Conservation (phyloP, 2,888 invertebrate genomes). For the Dasysyrphus tricinctus region DNA sequence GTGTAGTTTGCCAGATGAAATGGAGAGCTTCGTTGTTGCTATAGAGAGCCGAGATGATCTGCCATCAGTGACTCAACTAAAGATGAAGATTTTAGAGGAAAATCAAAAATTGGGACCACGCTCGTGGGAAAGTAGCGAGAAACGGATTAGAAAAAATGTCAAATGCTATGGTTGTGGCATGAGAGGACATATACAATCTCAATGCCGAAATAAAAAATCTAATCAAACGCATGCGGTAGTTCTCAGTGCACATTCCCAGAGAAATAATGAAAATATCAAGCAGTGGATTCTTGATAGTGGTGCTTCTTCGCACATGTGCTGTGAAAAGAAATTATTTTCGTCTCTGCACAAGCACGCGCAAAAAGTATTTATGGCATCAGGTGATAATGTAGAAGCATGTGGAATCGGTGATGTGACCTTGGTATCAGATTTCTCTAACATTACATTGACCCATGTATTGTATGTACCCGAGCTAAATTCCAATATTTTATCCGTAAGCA, state of each 20-base stretch:
- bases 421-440: conserved; percentile 5
- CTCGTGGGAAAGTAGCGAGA: not conserved
- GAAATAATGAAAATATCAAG: not conserved
- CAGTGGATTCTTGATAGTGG: conserved; percentile 50
- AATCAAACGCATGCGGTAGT: conserved; percentile 27
- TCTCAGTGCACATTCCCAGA: conserved; percentile 30
- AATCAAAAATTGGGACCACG: too few species aligned
- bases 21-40: too few species aligned
- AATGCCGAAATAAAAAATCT: conserved; percentile 36
- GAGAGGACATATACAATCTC: conserved; percentile 47
- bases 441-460: conserved; percentile 33
- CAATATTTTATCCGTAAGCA: conserved; percentile 43
- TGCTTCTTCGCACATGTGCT: not conserved
- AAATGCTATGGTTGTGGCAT: conserved; percentile 51
- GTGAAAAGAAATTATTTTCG: conserved; percentile 1
- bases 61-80: too few species aligned
- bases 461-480: conserved; percentile 44
- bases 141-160: conserved; percentile 28
- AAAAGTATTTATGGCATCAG: conserved; percentile 33
- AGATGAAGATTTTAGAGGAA: too few species aligned
- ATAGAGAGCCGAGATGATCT: too few species aligned
- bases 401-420: conserved; percentile 37
- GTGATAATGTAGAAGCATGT: conserved; percentile 21
- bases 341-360: conserved; percentile 9
- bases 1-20: too few species aligned